Conservation (phyloP, 30 jellyfish, hydroid and myxozoan species). For the Hydractinia symbiolongicarpus region DNA sequence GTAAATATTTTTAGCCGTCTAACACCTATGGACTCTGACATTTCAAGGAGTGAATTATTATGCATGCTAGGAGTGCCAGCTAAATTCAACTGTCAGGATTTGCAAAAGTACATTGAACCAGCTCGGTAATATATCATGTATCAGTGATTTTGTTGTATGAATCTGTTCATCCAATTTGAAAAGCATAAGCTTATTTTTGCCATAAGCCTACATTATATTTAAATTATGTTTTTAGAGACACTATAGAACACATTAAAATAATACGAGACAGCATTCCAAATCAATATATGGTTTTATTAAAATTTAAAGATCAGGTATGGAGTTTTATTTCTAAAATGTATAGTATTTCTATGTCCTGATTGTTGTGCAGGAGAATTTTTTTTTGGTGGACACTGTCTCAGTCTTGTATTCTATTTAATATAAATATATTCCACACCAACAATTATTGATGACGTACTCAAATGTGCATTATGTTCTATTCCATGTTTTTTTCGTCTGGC, state of each 20-base stretch:
- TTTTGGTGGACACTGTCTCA: too few species aligned
- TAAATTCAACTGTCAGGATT: conserved; percentile 61
- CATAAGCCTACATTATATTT: not conserved
- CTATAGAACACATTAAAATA: conserved; percentile 66
- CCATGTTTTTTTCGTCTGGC: too few species aligned
- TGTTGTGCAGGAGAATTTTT: not conserved
- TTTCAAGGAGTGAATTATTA: conserved; percentile 72
- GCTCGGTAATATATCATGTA: conserved; percentile 41
- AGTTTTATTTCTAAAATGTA: not conserved
- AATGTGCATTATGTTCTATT: too few species aligned
- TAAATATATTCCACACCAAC: too few species aligned
- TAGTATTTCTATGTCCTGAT: not conserved
- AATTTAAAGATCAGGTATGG: conserved; percentile 75
- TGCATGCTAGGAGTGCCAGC: conserved; percentile 92
- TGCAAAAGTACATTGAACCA: conserved; percentile 77
- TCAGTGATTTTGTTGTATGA: too few species aligned
- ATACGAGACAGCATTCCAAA: conserved; percentile 76
- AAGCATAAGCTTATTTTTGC: too few species aligned
- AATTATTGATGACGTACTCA: too few species aligned
- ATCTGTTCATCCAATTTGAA: too few species aligned
- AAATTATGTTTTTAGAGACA: conserved; percentile 38
- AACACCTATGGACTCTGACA: conserved; percentile 63
- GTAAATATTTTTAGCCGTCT: conserved; percentile 33
- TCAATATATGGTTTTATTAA: conserved; percentile 77
- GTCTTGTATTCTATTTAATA: too few species aligned